phyloP scores from a whole-genome alignment of 1,140 invertebrate species.

The Augochlora pura region DNA sequence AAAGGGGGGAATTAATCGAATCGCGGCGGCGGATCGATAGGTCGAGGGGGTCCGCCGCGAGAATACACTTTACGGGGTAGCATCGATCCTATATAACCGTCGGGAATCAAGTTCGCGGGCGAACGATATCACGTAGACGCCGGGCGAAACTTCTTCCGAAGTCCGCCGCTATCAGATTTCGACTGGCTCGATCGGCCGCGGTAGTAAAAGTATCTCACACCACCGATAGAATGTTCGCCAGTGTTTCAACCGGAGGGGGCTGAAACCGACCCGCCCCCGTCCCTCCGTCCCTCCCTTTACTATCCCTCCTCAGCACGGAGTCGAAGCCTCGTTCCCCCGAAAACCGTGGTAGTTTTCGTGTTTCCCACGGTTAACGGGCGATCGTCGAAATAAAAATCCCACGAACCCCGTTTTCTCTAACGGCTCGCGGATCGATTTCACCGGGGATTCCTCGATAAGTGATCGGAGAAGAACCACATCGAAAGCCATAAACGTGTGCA shows the following conservation, averaged over 20 bases:
- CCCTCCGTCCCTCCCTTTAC: background rate
- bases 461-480: too few species aligned
- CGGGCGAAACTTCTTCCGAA: background rate
- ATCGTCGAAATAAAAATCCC: conserved; percentile 17
- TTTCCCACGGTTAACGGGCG: conserved; percentile 15
- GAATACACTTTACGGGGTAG: conserved; percentile 9
- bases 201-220: conserved; percentile 14
- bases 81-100: background rate
- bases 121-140: conserved; percentile 8
- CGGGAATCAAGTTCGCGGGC: background rate
- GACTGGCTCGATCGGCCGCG: background rate
- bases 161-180: conserved; percentile 19
- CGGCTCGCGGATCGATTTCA: background rate
- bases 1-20: background rate
- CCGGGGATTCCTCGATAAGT: too few species aligned
- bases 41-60: background rate
- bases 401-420: background rate
- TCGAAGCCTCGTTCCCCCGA: conserved; percentile 1
- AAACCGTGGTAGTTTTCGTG: conserved; percentile 11
- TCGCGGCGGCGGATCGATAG: background rate
- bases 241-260: too few species aligned
- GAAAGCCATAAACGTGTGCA: too few species aligned
- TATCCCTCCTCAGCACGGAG: background rate
- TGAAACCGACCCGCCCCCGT: background rate
- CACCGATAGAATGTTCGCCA: background rate